These are phyloP conservation scores for Nesometra sesokonis DNA, from an alignment of 35 echinoderm and acorn worm genomes.

Conservation along the genomic window DNA sequence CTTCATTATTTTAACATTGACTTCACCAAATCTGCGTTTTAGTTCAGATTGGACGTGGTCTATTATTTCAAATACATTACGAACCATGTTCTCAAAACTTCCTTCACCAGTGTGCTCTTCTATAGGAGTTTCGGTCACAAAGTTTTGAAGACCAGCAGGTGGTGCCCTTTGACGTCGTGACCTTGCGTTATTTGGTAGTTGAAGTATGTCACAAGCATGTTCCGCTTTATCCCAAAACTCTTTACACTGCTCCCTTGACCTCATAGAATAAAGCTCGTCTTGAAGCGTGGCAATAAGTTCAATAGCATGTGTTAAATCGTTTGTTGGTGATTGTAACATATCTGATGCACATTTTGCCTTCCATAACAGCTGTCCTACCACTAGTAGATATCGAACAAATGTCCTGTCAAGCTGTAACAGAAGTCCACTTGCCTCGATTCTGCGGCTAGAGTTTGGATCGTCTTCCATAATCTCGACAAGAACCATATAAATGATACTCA, in stretches of 20 bases:
- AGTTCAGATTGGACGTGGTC: too few species aligned
- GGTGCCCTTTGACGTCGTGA: too few species aligned
- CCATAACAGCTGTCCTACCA: background rate
- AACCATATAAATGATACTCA: background rate
- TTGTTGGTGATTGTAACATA: background rate
- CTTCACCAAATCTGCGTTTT: background rate
- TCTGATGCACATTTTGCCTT: conserved; percentile 3
- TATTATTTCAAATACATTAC: too few species aligned
- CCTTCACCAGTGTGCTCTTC: too few species aligned
- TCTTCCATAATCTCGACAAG: background rate
- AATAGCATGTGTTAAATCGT: background rate
- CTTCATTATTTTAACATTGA: background rate
- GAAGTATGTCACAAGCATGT: too few species aligned
- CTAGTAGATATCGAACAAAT: conserved; percentile 4
- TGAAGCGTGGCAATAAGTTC: background rate
- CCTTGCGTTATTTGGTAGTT: too few species aligned
- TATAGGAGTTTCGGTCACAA: too few species aligned
- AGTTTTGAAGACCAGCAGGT: too few species aligned
- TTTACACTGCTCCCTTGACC: too few species aligned
- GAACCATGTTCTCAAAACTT: too few species aligned
- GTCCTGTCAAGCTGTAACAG: background rate
- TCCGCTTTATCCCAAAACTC: too few species aligned
- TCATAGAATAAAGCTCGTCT: background rate
- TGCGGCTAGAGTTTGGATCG: background rate
- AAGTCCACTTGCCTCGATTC: background rate